Conservation (phyloP, 35 echinoderm and acorn worm species). For the Lytechinus variegatus region DNA sequence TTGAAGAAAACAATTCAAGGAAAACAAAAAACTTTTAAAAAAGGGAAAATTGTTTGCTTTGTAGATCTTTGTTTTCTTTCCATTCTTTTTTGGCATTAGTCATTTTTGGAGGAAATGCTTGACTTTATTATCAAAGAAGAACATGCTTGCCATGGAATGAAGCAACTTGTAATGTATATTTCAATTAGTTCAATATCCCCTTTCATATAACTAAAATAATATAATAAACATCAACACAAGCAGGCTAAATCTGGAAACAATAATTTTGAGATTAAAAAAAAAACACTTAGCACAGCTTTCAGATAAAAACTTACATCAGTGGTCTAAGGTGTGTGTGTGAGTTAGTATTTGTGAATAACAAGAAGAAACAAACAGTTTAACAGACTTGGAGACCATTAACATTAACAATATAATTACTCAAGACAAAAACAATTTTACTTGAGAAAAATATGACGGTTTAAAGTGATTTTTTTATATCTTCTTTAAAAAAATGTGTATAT, state of each 20-base stretch:
- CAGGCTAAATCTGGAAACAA: not conserved
- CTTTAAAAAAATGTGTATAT: not conserved
- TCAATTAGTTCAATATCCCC: not conserved
- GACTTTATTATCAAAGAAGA: not conserved
- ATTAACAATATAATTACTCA: not conserved
- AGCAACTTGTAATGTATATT: not conserved
- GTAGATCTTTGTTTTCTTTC: not conserved
- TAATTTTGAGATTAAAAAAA: not conserved
- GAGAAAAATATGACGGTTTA: too few relatives aligned
- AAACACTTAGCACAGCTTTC: not conserved
- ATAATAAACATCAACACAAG: not conserved
- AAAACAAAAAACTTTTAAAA: not conserved
- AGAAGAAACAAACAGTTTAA: not conserved
- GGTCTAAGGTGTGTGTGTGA: conserved; percentile 26
- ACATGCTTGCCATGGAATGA: not conserved
- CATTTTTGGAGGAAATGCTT: not conserved
- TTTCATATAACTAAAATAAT: not conserved
- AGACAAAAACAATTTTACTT: not conserved
- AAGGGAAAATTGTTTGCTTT: not conserved
- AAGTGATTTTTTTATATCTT: not conserved
- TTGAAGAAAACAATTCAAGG: not conserved
- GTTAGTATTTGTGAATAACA: not conserved
- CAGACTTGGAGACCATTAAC: not conserved
- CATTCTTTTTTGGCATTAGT: not conserved
- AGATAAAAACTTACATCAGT: conserved; percentile 7